Evolutionary conservation across 2,888 invertebrate genomes (phyloP), one percentile per base, ranked within the genome.

Genomic region (Caradrina clavipalpis): DNA sequence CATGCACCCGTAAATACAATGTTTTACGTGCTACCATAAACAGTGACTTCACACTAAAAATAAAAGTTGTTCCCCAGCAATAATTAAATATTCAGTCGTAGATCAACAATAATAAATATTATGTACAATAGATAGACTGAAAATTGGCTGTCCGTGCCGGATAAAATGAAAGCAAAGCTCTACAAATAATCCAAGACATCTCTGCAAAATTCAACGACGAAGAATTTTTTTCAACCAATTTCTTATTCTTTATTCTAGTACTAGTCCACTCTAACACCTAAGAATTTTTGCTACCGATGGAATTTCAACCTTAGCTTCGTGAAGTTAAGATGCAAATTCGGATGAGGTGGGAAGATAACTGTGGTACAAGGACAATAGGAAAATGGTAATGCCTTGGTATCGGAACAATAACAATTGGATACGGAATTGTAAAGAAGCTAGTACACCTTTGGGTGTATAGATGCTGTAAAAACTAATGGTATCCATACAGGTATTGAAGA

Each of bases 381-480:
- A 74, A 81, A 82, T 76, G 69, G 73, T 66, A 82, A 82, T 81
- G 31, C 57, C 26, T 53, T 66, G 63, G 68, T 81, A 84, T 84
- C 76, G 66, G 70, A 60, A 69, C 58, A 80, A 81, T 85, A 83
- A 81, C 80, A 80, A 72, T 83, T 73, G 73, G 56, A 72, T 68
- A 69, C 60, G 62, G 63, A 85, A 85, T 77, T 73, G 71, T 77
- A 70, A 74, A 71, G 76, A 74, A 71, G 77, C 53, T 60, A 73
- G 63, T 51, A 61, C 67, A 79, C 76, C 68, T 63, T 65, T n/a
- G 64, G 66, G 74, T 64, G 13, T 72, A 49, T 61, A 50, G 58
- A 53, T 70, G 80, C 63, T 73, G 59, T 85, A 74, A 85, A 84
- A 85, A 69, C 60, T 73, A 84, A 85, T 76, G 67, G 61, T 56